Evolutionary conservation across 2,797 vertebrate species (phyloP).

Genomic region (Dicrostonyx torquatus): DNA sequence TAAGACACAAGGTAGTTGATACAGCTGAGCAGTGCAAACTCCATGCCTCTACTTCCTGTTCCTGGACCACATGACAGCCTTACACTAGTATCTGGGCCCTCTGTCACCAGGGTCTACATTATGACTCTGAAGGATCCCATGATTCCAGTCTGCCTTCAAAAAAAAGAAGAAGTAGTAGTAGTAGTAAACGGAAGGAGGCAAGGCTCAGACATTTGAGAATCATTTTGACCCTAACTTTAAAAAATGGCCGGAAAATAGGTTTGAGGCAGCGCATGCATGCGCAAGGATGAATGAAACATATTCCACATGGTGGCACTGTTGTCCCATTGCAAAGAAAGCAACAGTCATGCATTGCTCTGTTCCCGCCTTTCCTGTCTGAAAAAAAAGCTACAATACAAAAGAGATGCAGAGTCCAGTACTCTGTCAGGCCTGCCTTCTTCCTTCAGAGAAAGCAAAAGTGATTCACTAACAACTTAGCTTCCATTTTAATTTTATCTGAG

Average conservation of each 20-base stretch:
- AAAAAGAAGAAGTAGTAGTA: too few relatives aligned
- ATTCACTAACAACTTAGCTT: background rate
- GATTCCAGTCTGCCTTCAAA: background rate
- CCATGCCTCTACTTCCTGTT: background rate
- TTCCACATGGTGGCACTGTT: background rate
- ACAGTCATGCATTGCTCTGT: fast-evolving
- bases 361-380: background rate
- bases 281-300: background rate
- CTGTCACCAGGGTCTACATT: background rate
- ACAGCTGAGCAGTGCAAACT: fast-evolving
- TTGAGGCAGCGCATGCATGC: fast-evolving
- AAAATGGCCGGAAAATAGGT: fast-evolving
- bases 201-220: background rate
- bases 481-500: background rate
- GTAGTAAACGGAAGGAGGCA: background rate
- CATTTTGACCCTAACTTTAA: fast-evolving
- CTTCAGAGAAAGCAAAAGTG: background rate
- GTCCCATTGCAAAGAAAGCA: fast-evolving
- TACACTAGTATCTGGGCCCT: background rate
- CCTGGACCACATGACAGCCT: background rate
- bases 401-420: background rate
- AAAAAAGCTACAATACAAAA: background rate
- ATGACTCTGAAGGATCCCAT: too few relatives aligned
- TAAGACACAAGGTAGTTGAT: too few relatives aligned
- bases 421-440: background rate